Evolutionary conservation across 2,797 vertebrate genomes (phyloP).

Genomic region (Moxostoma hubbsi): DNA sequence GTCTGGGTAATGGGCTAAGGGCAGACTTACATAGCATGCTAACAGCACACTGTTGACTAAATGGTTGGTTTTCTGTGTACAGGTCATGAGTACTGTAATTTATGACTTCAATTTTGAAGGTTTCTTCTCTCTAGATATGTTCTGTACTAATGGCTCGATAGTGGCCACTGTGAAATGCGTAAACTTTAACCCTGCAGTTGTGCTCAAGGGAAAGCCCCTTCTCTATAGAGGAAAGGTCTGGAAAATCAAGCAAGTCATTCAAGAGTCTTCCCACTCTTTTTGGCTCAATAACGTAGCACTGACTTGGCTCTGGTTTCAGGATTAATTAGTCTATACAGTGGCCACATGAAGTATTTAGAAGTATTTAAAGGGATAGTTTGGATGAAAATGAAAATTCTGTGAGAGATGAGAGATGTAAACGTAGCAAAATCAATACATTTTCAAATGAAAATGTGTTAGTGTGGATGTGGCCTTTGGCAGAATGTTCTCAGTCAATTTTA

Average conservation of each 20-base stretch:
- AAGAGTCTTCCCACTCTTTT: background rate
- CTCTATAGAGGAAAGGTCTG: background rate
- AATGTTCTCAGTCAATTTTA: too few relatives aligned
- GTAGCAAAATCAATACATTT: too few relatives aligned
- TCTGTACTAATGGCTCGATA: conserved; percentile 50
- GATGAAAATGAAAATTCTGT: too few relatives aligned
- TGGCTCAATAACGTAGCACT: background rate
- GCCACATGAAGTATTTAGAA: too few relatives aligned
- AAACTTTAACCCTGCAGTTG: conserved; percentile 40
- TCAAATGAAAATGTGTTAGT: too few relatives aligned
- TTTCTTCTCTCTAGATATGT: conserved; percentile 44
- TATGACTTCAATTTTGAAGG: conserved; percentile 60
- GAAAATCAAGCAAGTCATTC: conserved; percentile 2
- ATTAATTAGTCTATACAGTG: too few relatives aligned
- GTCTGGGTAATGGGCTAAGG: conserved; percentile 62
- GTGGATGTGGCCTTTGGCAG: too few relatives aligned
- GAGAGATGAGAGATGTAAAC: too few relatives aligned
- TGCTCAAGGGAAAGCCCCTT: conserved; percentile 12
- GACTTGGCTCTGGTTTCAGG: background rate
- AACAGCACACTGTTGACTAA: conserved; percentile 59
- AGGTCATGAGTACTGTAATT: conserved; percentile 63
- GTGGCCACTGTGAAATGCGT: conserved; percentile 43
- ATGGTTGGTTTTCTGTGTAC: conserved; percentile 62
- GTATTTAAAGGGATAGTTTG: too few relatives aligned
- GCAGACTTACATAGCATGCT: conserved; percentile 59